Evolutionary conservation across 2,888 invertebrate species (phyloP).

Genomic region (Uloborus plumipes): DNA sequence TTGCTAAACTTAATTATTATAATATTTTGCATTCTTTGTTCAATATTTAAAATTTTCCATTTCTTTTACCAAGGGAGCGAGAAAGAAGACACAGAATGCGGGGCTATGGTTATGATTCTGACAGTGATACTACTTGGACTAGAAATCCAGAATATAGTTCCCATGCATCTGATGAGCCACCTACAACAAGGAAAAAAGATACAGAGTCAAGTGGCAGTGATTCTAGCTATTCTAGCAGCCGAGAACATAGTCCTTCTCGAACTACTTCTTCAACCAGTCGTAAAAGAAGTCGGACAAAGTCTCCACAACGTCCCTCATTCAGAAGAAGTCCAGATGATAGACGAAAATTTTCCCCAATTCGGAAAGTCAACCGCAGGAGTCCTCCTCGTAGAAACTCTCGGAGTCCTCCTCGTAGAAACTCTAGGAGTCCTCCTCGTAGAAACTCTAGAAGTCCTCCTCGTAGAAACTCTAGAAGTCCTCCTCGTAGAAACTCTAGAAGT

Average conservation of each 20-base stretch:
- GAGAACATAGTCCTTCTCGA: slow-evolving; percentile 2
- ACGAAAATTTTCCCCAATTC: slow-evolving; percentile 15
- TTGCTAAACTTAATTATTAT: too few species aligned
- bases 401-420: slow-evolving; percentile 19
- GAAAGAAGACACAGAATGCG: slow-evolving; percentile 80
- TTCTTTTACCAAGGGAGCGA: slow-evolving; percentile 78
- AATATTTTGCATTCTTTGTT: too few species aligned
- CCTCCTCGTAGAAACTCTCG: slow-evolving; percentile 14
- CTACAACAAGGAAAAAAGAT: slow-evolving; percentile 6
- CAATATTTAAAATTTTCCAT: too few species aligned
- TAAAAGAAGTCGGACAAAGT: slow-evolving; percentile 27
- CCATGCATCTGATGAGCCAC: slow-evolving; percentile 10
- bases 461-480: slow-evolving; percentile 21
- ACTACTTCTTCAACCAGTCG: slow-evolving; percentile 5
- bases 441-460: slow-evolving; percentile 31
- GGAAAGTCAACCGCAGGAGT: slow-evolving; percentile 15
- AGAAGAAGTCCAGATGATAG: slow-evolving; percentile 41
- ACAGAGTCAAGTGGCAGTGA: slow-evolving; percentile 12
- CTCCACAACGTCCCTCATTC: slow-evolving; percentile 10
- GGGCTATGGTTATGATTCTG: slow-evolving; percentile 67
- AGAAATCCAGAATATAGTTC: slow-evolving; percentile 39
- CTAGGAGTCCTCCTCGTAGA: slow-evolving; percentile 27
- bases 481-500: slow-evolving; percentile 24
- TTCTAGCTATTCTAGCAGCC: slow-evolving; percentile 1
- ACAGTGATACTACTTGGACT: slow-evolving; percentile 60